These are phyloP conservation scores for Trissolcus brochymenae DNA, from an alignment of 2,888 invertebrate species.

Conservation along the genomic window DNA sequence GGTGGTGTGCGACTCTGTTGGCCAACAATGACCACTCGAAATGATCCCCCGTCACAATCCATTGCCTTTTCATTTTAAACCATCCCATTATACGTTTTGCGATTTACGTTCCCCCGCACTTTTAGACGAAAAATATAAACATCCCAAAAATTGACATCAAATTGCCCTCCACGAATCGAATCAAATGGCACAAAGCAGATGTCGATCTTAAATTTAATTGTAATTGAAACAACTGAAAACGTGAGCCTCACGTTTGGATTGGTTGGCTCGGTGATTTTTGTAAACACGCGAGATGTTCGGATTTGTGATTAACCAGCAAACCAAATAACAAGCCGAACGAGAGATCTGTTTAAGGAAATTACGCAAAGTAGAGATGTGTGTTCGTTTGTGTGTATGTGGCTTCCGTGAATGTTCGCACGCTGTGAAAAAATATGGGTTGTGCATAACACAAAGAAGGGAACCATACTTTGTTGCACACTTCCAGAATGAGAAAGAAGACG, in stretches of 20 bases:
- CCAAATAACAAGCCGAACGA: conserved; percentile 44
- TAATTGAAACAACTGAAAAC: no score
- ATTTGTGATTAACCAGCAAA: conserved; percentile 46
- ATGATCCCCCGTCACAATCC: conserved; percentile 75
- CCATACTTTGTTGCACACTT: conserved; percentile 52
- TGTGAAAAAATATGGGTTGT: conserved; percentile 48
- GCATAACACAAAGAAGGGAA: conserved; percentile 52
- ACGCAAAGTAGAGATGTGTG: conserved; percentile 32
- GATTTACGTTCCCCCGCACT: conserved; percentile 19
- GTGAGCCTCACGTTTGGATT: no score
- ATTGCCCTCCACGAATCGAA: no score
- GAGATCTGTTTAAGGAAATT: conserved; percentile 49
- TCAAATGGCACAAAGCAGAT: no score
- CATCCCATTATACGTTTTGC: conserved; percentile 32
- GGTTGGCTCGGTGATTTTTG: no score
- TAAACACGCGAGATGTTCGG: conserved; percentile 4
- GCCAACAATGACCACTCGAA: conserved; percentile 74
- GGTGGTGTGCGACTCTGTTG: conserved; percentile 72
- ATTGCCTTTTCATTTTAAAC: conserved; percentile 75
- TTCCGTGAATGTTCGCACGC: conserved; percentile 48
- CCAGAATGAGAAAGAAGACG: conserved; percentile 20
- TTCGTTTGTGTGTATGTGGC: background rate
- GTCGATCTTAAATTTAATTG: no score
- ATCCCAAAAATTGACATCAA: no score
- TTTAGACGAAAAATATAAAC: no score